Conservation (phyloP, 2,797 vertebrate genomes). For the Propithecus deckenii region DNA sequence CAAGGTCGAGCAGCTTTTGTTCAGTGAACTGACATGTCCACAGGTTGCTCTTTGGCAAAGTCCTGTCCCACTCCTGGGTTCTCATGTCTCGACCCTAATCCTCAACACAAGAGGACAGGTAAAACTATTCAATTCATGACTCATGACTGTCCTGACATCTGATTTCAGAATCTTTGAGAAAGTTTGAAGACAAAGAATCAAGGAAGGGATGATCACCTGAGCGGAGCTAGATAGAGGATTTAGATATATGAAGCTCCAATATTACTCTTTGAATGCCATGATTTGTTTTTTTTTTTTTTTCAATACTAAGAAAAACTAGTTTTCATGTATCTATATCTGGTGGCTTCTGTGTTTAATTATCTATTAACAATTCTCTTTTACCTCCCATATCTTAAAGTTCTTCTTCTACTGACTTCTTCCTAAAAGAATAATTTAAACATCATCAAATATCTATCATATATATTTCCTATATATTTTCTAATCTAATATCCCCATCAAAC, state of each 20-base stretch:
- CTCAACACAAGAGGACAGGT: not conserved
- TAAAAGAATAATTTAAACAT: not conserved
- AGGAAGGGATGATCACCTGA: not conserved
- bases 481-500: not conserved
- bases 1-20: too few relatives aligned
- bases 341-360: not conserved
- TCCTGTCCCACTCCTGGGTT: too few relatives aligned
- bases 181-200: not conserved
- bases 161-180: not conserved
- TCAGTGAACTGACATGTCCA: too few relatives aligned
- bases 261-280: not conserved
- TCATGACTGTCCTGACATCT: not conserved
- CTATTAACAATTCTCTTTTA: not conserved
- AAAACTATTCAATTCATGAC: not conserved
- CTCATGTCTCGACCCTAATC: too few relatives aligned
- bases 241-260: not conserved
- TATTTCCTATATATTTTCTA: not conserved
- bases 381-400: not conserved
- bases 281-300: not conserved
- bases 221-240: not conserved
- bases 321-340: not conserved
- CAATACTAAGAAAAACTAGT: not conserved
- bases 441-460: not conserved
- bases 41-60: too few relatives aligned
- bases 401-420: not conserved